Base-by-base conservation (phyloP, 2,888 invertebrate genomes). In the Parascotia fuliginaria region DNA sequence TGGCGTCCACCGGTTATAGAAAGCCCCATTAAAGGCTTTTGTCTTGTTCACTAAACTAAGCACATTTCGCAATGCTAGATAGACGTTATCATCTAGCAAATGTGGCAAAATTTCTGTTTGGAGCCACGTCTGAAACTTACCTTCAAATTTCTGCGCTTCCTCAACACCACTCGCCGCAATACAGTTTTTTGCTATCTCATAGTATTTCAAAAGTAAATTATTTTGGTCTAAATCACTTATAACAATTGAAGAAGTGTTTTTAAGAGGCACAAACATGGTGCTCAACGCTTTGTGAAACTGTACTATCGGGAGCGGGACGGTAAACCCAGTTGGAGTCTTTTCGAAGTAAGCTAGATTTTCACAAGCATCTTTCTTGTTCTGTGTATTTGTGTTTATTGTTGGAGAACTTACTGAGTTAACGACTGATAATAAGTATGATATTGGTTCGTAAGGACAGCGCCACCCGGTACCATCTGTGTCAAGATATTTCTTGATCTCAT, bases 181-280 rank as follows among this genome's bases (percentile, higher is more conserved):
- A 61, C 95, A 95, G 55, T 87, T 81, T 40, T 83, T 87, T 12
- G 92, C 93, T 11, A 87, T 75, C 5, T 92, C 83, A 69, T 94
- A 95, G 70, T 93, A 95, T 42, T 93, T 93, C 19, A 93, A 79
- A 33, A 95, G 75, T 14, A 89, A 83, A 43, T 87, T 82, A 7
- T 81, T 76, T 0, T 79, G 58, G 33, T 79, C 63, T 15, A 76
- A 75, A 0, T 77, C 75, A 1, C 70, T 58, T 2, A 92, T 61
- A 13, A 73, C 55, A 28, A 88, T 60, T 4, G 85, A 46, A 0
- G 84, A 70, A 9, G 73, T 51, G 34, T 82, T 81, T 65, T 89
- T 93, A 41, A 95, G 89, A 0, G 95, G 95, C 14, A 95, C 65
- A 40, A 95, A 95, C 68, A 95, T 93, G n/a, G 93, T 87, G 24